A percentile compares a stretch with the other conserved stretches of the same genome.
Evolutionary conservation across 2,888 invertebrate genomes (phyloP).

Genomic region (Eristalis pertinax): DNA sequence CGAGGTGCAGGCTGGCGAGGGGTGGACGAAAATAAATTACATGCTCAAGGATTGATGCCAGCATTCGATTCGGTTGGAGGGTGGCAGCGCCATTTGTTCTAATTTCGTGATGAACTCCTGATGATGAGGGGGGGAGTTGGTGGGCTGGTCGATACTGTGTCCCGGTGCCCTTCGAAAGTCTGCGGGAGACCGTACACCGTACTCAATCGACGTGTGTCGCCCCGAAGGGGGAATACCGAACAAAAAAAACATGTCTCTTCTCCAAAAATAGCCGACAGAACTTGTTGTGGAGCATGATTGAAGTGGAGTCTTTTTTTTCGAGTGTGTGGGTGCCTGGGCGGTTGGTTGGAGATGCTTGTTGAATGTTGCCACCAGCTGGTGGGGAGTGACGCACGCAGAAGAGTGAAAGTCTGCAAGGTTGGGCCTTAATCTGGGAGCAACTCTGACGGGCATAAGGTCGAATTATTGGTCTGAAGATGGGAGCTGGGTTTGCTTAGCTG

Average conservation of each 20-base stretch:
- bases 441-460: no score
- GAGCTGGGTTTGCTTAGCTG: no score
- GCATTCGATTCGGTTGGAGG: conserved; percentile 26
- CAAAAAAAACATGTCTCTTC: background rate
- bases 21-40: conserved; percentile 63
- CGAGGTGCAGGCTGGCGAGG: background rate
- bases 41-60: conserved; percentile 31
- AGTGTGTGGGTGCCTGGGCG: background rate
- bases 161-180: no score
- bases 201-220: no score
- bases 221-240: background rate
- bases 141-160: background rate
- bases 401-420: background rate
- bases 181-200: no score
- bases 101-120: conserved; percentile 17
- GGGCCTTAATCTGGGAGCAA: no score
- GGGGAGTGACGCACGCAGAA: background rate
- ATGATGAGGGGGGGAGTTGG: background rate
- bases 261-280: background rate
- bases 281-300: no score
- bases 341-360: background rate
- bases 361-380: background rate
- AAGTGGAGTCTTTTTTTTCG: no score
- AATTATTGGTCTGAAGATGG: no score
- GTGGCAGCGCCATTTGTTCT: conserved; percentile 33